A percentile compares a stretch with the other conserved stretches of the same genome.
Evolutionary conservation across 2,888 invertebrate species (phyloP).

Genomic region (Chromoteleia sp.): DNA sequence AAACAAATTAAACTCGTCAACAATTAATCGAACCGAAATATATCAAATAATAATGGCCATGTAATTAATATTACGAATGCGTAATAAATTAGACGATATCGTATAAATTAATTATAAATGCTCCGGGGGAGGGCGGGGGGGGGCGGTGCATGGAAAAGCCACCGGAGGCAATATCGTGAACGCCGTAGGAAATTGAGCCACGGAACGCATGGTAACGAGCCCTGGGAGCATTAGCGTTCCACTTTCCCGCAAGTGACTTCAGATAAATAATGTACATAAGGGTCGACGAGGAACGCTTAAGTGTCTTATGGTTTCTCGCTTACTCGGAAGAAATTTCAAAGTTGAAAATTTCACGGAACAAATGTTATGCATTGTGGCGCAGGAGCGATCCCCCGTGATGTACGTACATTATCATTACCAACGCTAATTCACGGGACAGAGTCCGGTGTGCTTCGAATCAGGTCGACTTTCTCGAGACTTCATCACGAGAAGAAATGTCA

Average conservation of each 20-base stretch:
- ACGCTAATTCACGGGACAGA: constrained; percentile 34
- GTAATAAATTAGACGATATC: constrained; percentile 43
- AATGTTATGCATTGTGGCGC: constrained; percentile 32
- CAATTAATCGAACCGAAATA: no score
- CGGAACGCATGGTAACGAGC: constrained; percentile 51
- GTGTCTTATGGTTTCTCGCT: constrained; percentile 23
- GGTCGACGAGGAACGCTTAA: constrained; percentile 44
- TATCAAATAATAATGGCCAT: constrained; percentile 1
- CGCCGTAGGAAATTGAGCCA: constrained; percentile 44
- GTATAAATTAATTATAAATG: constrained; percentile 46
- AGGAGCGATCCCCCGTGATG: constrained; percentile 21
- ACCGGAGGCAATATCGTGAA: constrained; percentile 31
- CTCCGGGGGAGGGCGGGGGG: background rate
- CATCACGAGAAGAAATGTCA: background rate
- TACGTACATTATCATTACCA: constrained; percentile 50
- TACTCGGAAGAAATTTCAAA: constrained; percentile 31
- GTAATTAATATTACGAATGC: constrained; percentile 41
- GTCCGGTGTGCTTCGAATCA: constrained; percentile 19
- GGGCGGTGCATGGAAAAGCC: constrained; percentile 25
- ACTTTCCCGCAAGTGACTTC: constrained; percentile 62
- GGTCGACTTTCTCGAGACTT: constrained; percentile 20
- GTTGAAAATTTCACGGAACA: constrained; percentile 30
- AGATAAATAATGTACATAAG: constrained; percentile 56
- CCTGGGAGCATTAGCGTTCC: constrained; percentile 47
- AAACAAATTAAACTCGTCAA: no score